Conservation (phyloP, 2,113 vertebrate genomes). For the Syrmaticus mikado region DNA sequence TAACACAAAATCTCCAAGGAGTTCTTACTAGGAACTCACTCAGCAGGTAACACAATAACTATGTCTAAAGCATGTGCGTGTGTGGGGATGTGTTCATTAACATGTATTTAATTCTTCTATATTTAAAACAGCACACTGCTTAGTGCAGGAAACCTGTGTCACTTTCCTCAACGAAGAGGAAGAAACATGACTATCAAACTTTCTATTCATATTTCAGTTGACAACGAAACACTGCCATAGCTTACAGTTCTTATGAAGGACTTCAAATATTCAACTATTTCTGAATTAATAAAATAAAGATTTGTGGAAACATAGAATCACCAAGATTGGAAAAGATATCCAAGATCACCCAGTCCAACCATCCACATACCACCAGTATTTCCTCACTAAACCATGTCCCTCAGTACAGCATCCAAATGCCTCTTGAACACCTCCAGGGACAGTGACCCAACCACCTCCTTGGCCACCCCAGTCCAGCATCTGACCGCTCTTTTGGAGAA, state of each 20-base stretch:
- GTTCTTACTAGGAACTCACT: background rate
- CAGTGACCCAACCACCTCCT: too few species aligned
- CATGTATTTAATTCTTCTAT: constrained; percentile 15
- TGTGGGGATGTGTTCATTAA: constrained; percentile 38
- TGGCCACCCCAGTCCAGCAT: too few species aligned
- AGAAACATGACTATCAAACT: background rate
- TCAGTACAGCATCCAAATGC: too few species aligned
- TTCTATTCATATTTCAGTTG: constrained; percentile 9
- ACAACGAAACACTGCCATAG: background rate
- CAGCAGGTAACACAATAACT: background rate
- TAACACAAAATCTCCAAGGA: background rate
- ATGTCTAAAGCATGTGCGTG: background rate
- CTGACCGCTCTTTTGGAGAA: too few species aligned
- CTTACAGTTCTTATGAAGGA: background rate
- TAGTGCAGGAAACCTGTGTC: constrained; percentile 8
- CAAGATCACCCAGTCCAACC: too few species aligned
- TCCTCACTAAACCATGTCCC: too few species aligned
- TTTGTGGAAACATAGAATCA: background rate
- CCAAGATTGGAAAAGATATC: too few species aligned
- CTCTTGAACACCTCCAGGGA: too few species aligned
- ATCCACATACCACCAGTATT: too few species aligned
- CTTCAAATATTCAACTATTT: background rate
- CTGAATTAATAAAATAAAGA: constrained; percentile 9
- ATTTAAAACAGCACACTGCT: constrained; percentile 9
- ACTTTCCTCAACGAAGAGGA: constrained; percentile 56